phyloP scores from a whole-genome alignment of 2,113 vertebrate species.

The Zosterops borbonicus region DNA sequence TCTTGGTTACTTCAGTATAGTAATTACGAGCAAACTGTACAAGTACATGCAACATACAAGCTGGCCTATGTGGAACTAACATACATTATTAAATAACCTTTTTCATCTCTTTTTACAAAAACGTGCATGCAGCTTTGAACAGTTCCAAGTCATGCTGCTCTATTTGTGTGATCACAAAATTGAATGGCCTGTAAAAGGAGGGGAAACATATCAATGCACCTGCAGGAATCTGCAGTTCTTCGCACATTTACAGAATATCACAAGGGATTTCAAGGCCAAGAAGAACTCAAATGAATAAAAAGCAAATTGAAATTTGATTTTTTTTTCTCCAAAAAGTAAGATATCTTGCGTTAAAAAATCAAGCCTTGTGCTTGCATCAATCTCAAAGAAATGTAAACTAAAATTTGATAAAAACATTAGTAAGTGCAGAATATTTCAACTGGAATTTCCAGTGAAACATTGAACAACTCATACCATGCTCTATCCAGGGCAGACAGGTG shows the following conservation, averaged over 20 bases:
- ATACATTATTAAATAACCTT: constrained; percentile 89
- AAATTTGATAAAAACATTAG: constrained; percentile 82
- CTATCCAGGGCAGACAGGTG: constrained; percentile 71
- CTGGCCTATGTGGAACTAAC: constrained; percentile 96
- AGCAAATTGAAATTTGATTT: constrained; percentile 75
- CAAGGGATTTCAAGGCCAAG: constrained; percentile 79
- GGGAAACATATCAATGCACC: constrained; percentile 74
- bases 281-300: constrained; percentile 76
- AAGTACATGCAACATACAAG: constrained; percentile 99
- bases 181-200: constrained; percentile 78
- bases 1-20: constrained; percentile 92
- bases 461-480: constrained; percentile 78
- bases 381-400: constrained; percentile 86
- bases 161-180: constrained; percentile 83
- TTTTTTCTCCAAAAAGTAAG: constrained; percentile 80
- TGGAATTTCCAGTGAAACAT: constrained; percentile 79
- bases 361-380: constrained; percentile 93
- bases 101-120: constrained; percentile 85
- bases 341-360: constrained; percentile 88
- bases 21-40: constrained; percentile 99
- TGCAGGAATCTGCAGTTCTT: constrained; percentile 76
- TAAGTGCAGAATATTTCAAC: constrained; percentile 84
- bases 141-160: constrained; percentile 93
- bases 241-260: constrained; percentile 82
- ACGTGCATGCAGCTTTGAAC: constrained; percentile 96